Evolutionary conservation across 2,888 invertebrate species (phyloP).

Genomic region (Ichneumoninae sp.): DNA sequence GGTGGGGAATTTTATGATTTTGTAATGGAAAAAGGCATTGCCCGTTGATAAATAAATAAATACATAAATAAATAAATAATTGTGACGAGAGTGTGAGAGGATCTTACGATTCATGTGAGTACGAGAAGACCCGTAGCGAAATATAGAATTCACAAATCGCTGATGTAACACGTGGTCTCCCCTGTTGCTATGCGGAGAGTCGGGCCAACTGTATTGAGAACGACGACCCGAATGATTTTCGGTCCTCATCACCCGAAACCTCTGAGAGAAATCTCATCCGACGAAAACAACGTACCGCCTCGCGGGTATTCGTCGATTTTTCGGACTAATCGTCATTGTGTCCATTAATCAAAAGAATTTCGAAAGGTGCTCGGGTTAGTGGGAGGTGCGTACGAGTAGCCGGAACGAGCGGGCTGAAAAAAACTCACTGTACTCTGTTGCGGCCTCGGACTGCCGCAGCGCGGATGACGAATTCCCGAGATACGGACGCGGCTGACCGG

Average conservation of each 20-base stretch:
- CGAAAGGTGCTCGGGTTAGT: not conserved
- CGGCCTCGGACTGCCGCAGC: not conserved
- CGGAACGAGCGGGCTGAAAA: not conserved
- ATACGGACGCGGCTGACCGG: slow-evolving; percentile 49
- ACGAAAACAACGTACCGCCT: not conserved
- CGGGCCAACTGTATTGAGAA: slow-evolving; percentile 48
- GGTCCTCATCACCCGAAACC: slow-evolving; percentile 47
- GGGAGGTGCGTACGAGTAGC: not conserved
- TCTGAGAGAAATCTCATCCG: slow-evolving; percentile 11
- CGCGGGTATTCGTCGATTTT: slow-evolving; percentile 1
- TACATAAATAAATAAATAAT: too few species aligned
- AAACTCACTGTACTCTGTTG: not conserved
- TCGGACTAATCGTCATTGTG: not conserved
- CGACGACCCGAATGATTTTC: slow-evolving; percentile 64
- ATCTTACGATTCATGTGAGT: not conserved
- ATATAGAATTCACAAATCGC: slow-evolving; percentile 51
- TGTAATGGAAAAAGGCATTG: too few species aligned
- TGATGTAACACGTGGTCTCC: slow-evolving; percentile 60
- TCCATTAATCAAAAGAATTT: not conserved
- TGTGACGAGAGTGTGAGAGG: not conserved
- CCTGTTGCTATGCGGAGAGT: slow-evolving; percentile 64
- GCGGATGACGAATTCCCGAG: slow-evolving; percentile 43
- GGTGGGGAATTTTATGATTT: not conserved
- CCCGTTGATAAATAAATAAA: too few species aligned
- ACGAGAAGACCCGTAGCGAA: not conserved